A percentile compares a stretch with the other conserved stretches of the same genome.
Conservation (phyloP, 2,888 invertebrate species). For the Colostygia pectinataria region DNA sequence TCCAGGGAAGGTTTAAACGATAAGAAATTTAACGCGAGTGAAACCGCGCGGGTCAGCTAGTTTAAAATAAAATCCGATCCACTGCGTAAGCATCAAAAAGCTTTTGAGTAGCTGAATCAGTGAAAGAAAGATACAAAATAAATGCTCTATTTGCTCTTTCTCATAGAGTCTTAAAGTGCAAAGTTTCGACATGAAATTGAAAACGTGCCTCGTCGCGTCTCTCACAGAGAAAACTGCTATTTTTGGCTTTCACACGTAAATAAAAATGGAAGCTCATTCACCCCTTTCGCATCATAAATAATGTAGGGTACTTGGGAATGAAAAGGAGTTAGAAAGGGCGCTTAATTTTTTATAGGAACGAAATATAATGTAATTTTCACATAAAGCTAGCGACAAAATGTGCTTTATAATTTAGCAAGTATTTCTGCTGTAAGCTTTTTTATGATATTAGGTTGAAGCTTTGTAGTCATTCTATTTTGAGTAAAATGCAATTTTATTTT, state of each 20-base stretch:
- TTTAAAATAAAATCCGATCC: neutral
- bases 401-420: neutral
- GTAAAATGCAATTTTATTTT: neutral
- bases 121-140: slow-evolving; percentile 5
- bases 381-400: neutral
- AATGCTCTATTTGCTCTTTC: slow-evolving; percentile 14
- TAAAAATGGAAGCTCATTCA: slow-evolving; percentile 27
- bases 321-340: slow-evolving; percentile 11
- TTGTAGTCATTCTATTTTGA: neutral
- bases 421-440: neutral
- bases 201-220: slow-evolving; percentile 32
- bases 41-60: no score
- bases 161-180: slow-evolving; percentile 8
- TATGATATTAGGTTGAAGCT: neutral
- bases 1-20: no score
- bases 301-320: slow-evolving; percentile 13
- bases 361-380: slow-evolving; percentile 10
- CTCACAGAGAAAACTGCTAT: slow-evolving; percentile 26
- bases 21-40: no score
- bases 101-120: slow-evolving; percentile 4
- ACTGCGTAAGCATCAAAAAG: slow-evolving; percentile 1
- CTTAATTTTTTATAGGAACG: slow-evolving; percentile 10
- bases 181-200: slow-evolving; percentile 32
- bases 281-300: slow-evolving; percentile 22
- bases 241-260: slow-evolving; percentile 30